Evolutionary conservation across 2,888 invertebrate genomes (phyloP).

Genomic region (Polylopha cassiicola): DNA sequence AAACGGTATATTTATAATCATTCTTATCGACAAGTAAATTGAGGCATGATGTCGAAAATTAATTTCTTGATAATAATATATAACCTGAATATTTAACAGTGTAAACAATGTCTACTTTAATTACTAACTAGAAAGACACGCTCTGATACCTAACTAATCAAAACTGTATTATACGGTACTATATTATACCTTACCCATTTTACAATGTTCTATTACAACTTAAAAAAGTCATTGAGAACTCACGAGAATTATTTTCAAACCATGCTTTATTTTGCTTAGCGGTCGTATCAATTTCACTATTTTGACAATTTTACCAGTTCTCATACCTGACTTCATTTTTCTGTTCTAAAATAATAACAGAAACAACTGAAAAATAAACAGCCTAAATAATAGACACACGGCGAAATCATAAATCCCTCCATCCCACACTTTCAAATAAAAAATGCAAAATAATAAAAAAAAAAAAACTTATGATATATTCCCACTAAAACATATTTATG

Average conservation of each 20-base stretch:
- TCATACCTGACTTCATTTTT: constrained; percentile 8
- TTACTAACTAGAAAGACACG: too few species aligned
- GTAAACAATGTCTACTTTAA: too few species aligned
- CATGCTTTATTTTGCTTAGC: constrained; percentile 16
- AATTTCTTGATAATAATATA: too few species aligned
- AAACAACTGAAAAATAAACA: constrained; percentile 19
- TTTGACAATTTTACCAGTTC: constrained; percentile 18
- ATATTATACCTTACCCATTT: constrained; percentile 3
- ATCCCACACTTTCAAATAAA: constrained; percentile 1
- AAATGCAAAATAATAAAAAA: constrained; percentile 1
- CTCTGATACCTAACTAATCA: too few species aligned
- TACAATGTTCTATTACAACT: constrained; percentile 4
- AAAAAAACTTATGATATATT: constrained; percentile 4
- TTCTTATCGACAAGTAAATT: too few species aligned
- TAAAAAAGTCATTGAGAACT: constrained; percentile 11
- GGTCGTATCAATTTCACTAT: constrained; percentile 7
- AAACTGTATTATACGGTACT: too few species aligned
- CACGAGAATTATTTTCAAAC: constrained; percentile 13
- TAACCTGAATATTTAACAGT: too few species aligned
- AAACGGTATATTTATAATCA: too few species aligned
- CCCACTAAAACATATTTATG: not conserved
- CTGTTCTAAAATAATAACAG: constrained; percentile 19
- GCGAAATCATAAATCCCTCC: constrained; percentile 3
- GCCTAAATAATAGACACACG: constrained; percentile 10
- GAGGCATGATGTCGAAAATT: too few species aligned